Evolutionary conservation across 2,888 invertebrate species (phyloP).

Genomic region (Pristionchus mayeri): DNA sequence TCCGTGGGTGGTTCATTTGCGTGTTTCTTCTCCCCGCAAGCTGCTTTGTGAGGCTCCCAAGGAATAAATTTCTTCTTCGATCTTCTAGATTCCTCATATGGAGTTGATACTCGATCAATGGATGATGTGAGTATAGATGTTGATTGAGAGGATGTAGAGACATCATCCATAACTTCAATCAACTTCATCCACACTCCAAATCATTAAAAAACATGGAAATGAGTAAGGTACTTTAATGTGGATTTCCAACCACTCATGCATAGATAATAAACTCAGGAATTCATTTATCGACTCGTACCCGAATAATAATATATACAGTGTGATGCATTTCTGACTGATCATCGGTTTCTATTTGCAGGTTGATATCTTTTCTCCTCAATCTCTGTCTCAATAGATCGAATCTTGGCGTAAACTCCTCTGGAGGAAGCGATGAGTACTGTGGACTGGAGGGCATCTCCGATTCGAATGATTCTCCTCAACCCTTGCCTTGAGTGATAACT

Average conservation of each 20-base stretch:
- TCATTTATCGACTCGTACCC: slow-evolving; percentile 44
- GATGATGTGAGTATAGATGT: not conserved
- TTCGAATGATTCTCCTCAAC: slow-evolving; percentile 12
- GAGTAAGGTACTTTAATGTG: not conserved
- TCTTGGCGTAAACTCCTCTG: slow-evolving; percentile 35
- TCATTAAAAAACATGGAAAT: too few relatives aligned
- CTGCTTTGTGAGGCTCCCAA: slow-evolving; percentile 48
- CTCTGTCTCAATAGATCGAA: slow-evolving; percentile 44
- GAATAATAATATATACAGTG: slow-evolving; percentile 2
- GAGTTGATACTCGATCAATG: not conserved
- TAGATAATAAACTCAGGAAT: not conserved
- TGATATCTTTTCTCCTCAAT: slow-evolving; percentile 19
- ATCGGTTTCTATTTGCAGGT: slow-evolving; percentile 19
- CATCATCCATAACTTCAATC: not conserved
- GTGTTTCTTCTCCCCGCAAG: slow-evolving; percentile 29
- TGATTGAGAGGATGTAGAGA: not conserved
- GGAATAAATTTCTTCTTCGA: slow-evolving; percentile 42
- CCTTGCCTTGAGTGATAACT: not conserved
- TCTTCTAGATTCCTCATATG: not conserved
- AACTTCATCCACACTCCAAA: not conserved
- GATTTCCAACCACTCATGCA: not conserved
- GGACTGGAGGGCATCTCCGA: not conserved
- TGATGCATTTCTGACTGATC: not conserved
- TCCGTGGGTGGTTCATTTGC: not conserved
- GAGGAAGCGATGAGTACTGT: not conserved